These are phyloP conservation scores for Regulus satrapa DNA, from an alignment of 2,113 vertebrate genomes.

Conservation along the genomic window DNA sequence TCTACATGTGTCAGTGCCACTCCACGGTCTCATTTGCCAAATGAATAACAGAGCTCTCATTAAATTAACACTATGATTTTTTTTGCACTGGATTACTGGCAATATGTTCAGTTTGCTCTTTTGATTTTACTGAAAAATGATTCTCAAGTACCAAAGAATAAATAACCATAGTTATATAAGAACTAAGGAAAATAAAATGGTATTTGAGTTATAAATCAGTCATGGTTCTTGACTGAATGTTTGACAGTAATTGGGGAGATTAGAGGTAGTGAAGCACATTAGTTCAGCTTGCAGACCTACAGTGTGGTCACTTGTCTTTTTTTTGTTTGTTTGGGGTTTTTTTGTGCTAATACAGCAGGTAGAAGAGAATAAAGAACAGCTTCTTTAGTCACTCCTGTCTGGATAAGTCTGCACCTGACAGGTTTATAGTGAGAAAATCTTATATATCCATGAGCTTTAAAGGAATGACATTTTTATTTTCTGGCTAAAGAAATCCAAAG, in stretches of 20 bases:
- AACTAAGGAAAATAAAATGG: neutral
- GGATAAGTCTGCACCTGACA: neutral
- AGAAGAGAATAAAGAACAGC: neutral
- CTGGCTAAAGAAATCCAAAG: neutral
- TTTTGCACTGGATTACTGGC: neutral
- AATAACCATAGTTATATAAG: neutral
- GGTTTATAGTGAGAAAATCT: neutral
- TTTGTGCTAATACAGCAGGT: neutral
- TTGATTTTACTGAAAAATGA: neutral
- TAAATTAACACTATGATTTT: neutral
- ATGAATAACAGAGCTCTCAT: neutral
- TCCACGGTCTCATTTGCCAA: conserved; percentile 46
- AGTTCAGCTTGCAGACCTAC: neutral
- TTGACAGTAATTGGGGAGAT: neutral
- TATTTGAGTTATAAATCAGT: conserved; percentile 17
- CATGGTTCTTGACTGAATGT: neutral
- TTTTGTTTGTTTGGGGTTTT: no score
- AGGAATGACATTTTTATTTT: neutral
- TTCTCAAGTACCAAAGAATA: neutral
- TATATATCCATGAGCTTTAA: neutral
- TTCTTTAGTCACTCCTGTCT: neutral
- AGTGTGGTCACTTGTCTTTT: neutral
- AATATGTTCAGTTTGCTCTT: neutral
- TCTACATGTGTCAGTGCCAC: conserved; percentile 50
- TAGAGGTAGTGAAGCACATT: neutral